These are phyloP conservation scores for Orthosia cruda DNA, from an alignment of 2,888 invertebrate genomes.

Conservation along the genomic window DNA sequence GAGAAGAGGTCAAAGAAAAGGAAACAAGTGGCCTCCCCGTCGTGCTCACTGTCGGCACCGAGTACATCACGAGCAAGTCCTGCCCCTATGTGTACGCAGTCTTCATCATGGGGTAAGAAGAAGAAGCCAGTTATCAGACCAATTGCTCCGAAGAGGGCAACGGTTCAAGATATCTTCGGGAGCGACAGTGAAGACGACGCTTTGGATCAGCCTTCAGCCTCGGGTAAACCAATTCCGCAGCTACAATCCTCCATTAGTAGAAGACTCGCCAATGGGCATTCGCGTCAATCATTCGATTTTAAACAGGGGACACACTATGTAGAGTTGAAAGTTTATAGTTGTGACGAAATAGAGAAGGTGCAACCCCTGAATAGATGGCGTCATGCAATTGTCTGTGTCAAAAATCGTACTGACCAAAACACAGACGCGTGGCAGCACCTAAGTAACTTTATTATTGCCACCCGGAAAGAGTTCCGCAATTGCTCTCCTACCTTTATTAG, in stretches of 20 bases:
- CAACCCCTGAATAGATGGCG: not conserved
- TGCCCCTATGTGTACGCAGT: not conserved
- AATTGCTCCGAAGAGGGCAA: not conserved
- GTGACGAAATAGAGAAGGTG: not conserved
- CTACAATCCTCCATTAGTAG: not conserved
- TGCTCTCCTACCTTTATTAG: not conserved
- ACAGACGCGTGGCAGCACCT: not conserved
- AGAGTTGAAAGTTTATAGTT: not conserved
- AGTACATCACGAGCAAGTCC: not conserved
- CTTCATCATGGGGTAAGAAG: not conserved
- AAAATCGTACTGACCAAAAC: not conserved
- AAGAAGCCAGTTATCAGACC: conserved; percentile 3
- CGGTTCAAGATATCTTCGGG: not conserved
- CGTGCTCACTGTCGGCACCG: too few species aligned
- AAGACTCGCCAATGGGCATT: not conserved
- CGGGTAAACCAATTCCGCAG: not conserved
- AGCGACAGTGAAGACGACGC: not conserved
- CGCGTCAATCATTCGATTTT: not conserved
- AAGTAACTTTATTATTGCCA: not conserved
- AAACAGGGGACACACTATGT: too few species aligned
- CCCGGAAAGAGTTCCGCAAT: not conserved
- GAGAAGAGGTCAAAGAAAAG: not conserved
- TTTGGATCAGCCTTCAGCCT: not conserved
- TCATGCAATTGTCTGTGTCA: not conserved
- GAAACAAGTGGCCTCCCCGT: too few species aligned